Conservation (phyloP, 2,113 vertebrate genomes). For the Myotis yumanensis region DNA sequence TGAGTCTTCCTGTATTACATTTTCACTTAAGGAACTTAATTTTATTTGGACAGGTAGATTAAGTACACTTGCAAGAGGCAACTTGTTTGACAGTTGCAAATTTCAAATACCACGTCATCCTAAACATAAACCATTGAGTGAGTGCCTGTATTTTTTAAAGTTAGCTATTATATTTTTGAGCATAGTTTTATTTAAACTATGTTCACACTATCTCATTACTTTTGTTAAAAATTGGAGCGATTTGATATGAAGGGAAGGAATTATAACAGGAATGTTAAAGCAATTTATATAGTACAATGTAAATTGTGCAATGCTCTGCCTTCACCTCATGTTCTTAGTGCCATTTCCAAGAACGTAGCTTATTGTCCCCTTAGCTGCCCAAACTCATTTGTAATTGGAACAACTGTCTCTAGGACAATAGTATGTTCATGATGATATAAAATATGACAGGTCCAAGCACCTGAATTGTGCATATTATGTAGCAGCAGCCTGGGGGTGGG, state of each 20-base stretch:
- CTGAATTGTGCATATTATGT: not conserved
- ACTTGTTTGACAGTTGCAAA: conserved; percentile 58
- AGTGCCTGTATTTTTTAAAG: conserved; percentile 4
- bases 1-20: not conserved
- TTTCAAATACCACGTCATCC: not conserved
- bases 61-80: conserved; percentile 19
- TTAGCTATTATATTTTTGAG: not conserved
- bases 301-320: not conserved
- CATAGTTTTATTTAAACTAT: not conserved
- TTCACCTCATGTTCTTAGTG: not conserved
- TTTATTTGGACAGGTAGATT: conserved; percentile 52
- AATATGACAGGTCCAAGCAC: not conserved
- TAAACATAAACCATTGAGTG: not conserved
- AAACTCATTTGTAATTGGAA: not conserved
- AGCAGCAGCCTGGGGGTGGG: too few relatives aligned
- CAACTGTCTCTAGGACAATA: not conserved
- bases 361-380: not conserved
- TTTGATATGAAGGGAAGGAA: not conserved
- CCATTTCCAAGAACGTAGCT: not conserved
- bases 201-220: not conserved
- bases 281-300: not conserved
- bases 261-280: not conserved
- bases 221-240: conserved; percentile 1
- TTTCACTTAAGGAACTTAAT: conserved; percentile 19
- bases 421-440: conserved; percentile 2